Conservation (phyloP, 2,888 invertebrate genomes). For the Melanostoma mellinum region DNA sequence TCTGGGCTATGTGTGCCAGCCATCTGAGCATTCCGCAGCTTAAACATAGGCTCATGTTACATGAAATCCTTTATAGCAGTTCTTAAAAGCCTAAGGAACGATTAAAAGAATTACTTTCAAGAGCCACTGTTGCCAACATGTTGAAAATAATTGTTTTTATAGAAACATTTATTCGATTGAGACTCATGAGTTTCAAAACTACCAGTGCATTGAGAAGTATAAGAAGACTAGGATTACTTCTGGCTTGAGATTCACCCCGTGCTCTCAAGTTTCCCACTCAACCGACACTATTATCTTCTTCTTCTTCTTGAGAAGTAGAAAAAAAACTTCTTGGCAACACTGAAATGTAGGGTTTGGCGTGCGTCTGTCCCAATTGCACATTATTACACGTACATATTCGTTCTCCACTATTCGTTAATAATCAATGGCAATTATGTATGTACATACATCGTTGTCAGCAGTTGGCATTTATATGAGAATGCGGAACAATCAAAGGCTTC, state of each 20-base stretch:
- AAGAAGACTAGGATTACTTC: too few species aligned
- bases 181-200: too few species aligned
- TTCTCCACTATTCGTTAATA: conserved; percentile 50
- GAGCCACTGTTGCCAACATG: conserved; percentile 5
- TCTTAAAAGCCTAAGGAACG: conserved; percentile 37
- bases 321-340: background rate
- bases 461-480: conserved; percentile 45
- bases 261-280: too few species aligned
- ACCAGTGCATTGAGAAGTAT: too few species aligned
- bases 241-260: too few species aligned
- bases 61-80: conserved; percentile 51
- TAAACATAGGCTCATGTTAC: conserved; percentile 37
- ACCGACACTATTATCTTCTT: too few species aligned
- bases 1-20: conserved; percentile 5
- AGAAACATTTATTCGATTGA: too few species aligned
- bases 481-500: conserved; percentile 54
- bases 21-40: conserved; percentile 25
- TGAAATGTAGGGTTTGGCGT: conserved; percentile 2
- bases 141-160: background rate
- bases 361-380: conserved; percentile 51
- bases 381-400: conserved; percentile 2
- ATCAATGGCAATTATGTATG: conserved; percentile 46
- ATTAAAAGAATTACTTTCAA: conserved; percentile 25
- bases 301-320: too few species aligned
- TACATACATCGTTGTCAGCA: conserved; percentile 34